phyloP scores from a whole-genome alignment of 2,888 invertebrate genomes.

The Agrotis ipsilon region DNA sequence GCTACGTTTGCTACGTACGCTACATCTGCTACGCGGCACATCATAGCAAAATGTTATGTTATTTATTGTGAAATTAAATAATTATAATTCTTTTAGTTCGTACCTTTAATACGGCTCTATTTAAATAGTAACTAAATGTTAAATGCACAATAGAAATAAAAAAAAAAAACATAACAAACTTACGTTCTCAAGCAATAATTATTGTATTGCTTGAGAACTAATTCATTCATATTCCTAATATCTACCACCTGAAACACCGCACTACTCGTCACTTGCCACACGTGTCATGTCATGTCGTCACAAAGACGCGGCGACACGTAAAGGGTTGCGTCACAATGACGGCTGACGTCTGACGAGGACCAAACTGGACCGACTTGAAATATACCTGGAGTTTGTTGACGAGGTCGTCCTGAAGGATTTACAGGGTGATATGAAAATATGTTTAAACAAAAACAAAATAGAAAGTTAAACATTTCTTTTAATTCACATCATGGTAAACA shows the following conservation, averaged over 20 bases:
- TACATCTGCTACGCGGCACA: too few species aligned
- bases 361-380: conserved; percentile 17
- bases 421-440: conserved; percentile 6
- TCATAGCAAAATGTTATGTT: too few species aligned
- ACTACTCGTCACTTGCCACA: conserved; percentile 1
- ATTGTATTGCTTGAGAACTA: too few species aligned
- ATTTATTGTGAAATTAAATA: too few species aligned
- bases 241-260: neutral
- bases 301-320: conserved; percentile 5
- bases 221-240: neutral
- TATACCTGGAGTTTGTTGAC: conserved; percentile 12
- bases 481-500: too few species aligned
- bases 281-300: conserved; percentile 14
- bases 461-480: too few species aligned
- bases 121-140: too few species aligned
- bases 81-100: too few species aligned
- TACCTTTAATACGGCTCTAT: too few species aligned
- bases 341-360: conserved; percentile 7
- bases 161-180: neutral
- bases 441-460: too few species aligned
- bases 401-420: conserved; percentile 14
- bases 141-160: too few species aligned
- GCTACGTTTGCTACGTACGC: conserved; percentile 10
- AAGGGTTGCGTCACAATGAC: conserved; percentile 20
- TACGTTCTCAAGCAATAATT: neutral